These are phyloP conservation scores for Polyodon spathula DNA, from an alignment of 2,113 vertebrate genomes.

Conservation along the genomic window DNA sequence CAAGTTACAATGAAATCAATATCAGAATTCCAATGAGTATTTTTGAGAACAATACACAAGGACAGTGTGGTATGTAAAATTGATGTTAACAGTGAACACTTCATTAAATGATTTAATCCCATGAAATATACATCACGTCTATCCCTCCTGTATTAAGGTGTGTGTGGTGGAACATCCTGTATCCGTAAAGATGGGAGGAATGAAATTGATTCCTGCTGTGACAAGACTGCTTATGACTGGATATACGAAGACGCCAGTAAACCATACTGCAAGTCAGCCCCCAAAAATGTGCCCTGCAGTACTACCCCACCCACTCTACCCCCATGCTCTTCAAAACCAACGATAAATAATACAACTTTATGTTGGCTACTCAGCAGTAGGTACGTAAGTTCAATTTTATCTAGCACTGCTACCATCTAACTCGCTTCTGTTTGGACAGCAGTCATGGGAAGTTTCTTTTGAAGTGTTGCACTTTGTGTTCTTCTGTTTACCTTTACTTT, in stretches of 20 bases:
- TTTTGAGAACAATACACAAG: slow-evolving; percentile 50
- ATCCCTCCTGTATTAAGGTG: slow-evolving; percentile 31
- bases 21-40: slow-evolving; percentile 45
- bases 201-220: slow-evolving; percentile 45
- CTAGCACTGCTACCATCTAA: too few species aligned
- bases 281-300: not conserved
- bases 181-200: slow-evolving; percentile 36
- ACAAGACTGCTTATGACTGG: slow-evolving; percentile 48
- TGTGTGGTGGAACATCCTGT: slow-evolving; percentile 45
- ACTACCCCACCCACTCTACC: fast-evolving
- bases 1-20: slow-evolving; percentile 19
- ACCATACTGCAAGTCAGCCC: slow-evolving; percentile 31
- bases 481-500: too few species aligned
- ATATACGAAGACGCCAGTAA: slow-evolving; percentile 34
- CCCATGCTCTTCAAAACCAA: not conserved
- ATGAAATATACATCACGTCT: not conserved
- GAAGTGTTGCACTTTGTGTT: too few species aligned
- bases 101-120: not conserved
- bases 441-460: too few species aligned
- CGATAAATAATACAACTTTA: not conserved
- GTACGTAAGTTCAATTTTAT: slow-evolving; percentile 11
- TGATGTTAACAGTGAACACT: not conserved
- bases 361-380: not conserved
- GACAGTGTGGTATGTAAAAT: slow-evolving; percentile 53
- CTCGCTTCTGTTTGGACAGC: too few species aligned